Base-by-base conservation (phyloP, 2,888 invertebrate species). In the Adelphocoris suturalis region DNA sequence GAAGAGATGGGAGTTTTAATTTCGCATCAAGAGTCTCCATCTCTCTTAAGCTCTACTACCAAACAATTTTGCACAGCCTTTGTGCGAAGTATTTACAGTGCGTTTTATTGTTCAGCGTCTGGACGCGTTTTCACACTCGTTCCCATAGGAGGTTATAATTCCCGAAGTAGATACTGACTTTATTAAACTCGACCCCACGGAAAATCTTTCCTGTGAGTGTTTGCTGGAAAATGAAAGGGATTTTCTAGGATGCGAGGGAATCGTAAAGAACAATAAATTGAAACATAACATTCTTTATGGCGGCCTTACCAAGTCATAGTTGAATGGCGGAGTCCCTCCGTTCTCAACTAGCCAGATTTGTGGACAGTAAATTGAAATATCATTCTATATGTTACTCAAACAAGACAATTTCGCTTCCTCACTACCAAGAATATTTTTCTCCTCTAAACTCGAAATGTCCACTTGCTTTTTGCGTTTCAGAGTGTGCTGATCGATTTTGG, bases 81-180 rank as follows among this genome's bases (percentile, higher is more conserved):
- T 57, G n/a, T 68, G 23, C 68, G 5, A 68, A 68, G 68, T 23
- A 68, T 23, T 68, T 68, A 68, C 68, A 68, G 23, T 68, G 68
- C 68, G 68, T 68, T 68, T 68, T 27, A 68, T 68, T 68, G 68
- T 68, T 68, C 9, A 68, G 68, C 23, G 12, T 68, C 68, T 23
- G 23, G 23, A 68, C 68, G 68, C 23, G 23, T 68, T 68, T 68
- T 27, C 68, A 68, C 12, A 23, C 23, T 68, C 68, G 68, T 23
- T 68, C 68, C 68, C 68, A 27, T 23, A 68, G 68, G 68, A 68
- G 68, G 68, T 19, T 13, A 68, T 68, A 19, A 68, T 68, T 68
- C 68, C 68, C 27, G 68, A 68, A 68, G 68, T 23, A 23, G 68
- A 23, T 68, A 23, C 68, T 23, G 23, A 68, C 68, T 68, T 68